Conservation (phyloP, 2,113 vertebrate genomes). For the Oncorhynchus masou region DNA sequence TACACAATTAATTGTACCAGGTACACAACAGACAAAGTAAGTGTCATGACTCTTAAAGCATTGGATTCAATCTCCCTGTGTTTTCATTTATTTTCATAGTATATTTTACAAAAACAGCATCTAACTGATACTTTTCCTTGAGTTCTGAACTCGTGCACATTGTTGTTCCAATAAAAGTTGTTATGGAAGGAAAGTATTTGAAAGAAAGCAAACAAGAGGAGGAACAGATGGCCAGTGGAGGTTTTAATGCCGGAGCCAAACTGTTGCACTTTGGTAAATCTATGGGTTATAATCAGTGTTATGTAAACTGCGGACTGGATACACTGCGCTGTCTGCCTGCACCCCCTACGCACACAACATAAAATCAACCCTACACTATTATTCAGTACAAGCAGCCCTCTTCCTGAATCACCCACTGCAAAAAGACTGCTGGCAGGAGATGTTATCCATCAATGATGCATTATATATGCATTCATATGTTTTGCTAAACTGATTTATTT, state of each 20-base stretch:
- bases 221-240: constrained; percentile 71
- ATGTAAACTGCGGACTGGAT: constrained; percentile 66
- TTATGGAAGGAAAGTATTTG: background rate
- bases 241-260: constrained; percentile 72
- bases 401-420: background rate
- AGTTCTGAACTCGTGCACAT: background rate
- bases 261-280: constrained; percentile 73
- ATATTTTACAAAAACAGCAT: no score
- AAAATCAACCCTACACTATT: background rate
- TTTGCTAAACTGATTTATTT: background rate
- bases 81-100: background rate
- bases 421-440: background rate
- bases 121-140: background rate
- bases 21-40: no score
- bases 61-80: no score
- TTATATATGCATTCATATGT: constrained; percentile 1
- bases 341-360: background rate
- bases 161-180: background rate
- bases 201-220: constrained; percentile 42
- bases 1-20: no score
- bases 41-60: no score
- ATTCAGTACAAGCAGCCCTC: no score
- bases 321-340: background rate
- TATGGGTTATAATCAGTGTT: constrained; percentile 65
- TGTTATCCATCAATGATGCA: background rate